Conservation (phyloP, 2,888 invertebrate species). For the Nebria brevicollis region DNA sequence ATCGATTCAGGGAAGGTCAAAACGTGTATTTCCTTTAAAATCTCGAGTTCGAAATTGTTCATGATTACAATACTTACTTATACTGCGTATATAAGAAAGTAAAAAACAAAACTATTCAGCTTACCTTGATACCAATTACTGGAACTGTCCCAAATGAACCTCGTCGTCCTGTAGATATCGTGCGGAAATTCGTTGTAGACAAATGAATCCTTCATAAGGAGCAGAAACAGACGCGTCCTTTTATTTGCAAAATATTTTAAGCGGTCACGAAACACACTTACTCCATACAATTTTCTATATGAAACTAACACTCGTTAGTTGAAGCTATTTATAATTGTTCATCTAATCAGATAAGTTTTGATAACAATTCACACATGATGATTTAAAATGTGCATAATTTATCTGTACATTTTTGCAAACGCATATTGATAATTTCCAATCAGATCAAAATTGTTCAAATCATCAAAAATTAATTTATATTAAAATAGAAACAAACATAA, state of each 20-base stretch:
- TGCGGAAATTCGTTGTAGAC: constrained; percentile 31
- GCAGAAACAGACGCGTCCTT: background rate
- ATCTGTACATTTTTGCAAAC: too few relatives aligned
- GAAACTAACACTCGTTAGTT: background rate
- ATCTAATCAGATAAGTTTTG: background rate
- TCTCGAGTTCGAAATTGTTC: too few relatives aligned
- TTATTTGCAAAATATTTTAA: background rate
- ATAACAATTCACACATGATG: background rate
- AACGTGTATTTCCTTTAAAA: too few relatives aligned
- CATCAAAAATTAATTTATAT: too few relatives aligned
- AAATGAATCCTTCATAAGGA: constrained; percentile 34
- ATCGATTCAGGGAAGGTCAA: too few relatives aligned
- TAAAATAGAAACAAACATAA: too few relatives aligned
- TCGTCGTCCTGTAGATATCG: constrained; percentile 34
- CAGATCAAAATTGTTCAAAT: too few relatives aligned
- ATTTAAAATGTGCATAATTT: too few relatives aligned
- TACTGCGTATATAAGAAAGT: too few relatives aligned
- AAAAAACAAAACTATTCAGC: background rate
- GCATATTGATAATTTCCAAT: too few relatives aligned
- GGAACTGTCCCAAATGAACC: constrained; percentile 33
- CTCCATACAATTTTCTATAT: background rate
- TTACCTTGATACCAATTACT: constrained; percentile 42
- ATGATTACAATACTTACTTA: too few relatives aligned
- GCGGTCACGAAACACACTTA: background rate
- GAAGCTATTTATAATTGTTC: background rate